Evolutionary conservation across 2,113 vertebrate species (phyloP).

Genomic region (Neotragus moschatus): DNA sequence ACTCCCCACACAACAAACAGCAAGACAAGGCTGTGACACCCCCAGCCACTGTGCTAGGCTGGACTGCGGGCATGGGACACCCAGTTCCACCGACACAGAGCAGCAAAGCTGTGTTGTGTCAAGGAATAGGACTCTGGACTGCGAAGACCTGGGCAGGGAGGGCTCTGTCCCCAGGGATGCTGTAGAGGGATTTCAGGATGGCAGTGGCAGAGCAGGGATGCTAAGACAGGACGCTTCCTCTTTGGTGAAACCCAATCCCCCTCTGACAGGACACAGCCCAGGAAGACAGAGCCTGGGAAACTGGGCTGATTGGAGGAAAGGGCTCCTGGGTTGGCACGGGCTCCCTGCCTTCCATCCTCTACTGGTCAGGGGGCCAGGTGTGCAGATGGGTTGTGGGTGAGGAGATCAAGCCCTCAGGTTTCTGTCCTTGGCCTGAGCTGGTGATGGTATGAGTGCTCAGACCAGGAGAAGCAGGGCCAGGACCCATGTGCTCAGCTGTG

Average conservation of each 20-base stretch:
- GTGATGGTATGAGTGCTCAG: neutral
- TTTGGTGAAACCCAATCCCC: neutral
- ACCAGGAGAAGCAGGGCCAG: neutral
- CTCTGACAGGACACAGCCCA: neutral
- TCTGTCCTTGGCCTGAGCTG: neutral
- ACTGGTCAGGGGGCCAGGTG: neutral
- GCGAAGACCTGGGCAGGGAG: neutral
- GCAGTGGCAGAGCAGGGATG: neutral
- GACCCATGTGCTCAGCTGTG: neutral
- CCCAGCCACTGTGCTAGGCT: neutral
- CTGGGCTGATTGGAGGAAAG: neutral
- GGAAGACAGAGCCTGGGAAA: neutral
- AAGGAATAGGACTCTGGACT: neutral
- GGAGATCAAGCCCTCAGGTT: neutral
- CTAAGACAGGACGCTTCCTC: neutral
- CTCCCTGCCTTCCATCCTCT: neutral
- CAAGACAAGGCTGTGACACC: neutral
- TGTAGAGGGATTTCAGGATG: neutral
- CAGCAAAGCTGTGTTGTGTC: neutral
- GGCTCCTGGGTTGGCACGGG: accelerated
- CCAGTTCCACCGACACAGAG: neutral
- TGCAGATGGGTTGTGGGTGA: neutral
- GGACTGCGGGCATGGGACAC: accelerated
- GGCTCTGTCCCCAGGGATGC: neutral
- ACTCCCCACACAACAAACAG: accelerated